These are phyloP conservation scores for Brenthis hecate DNA, from an alignment of 2,888 invertebrate species.

Conservation along the genomic window DNA sequence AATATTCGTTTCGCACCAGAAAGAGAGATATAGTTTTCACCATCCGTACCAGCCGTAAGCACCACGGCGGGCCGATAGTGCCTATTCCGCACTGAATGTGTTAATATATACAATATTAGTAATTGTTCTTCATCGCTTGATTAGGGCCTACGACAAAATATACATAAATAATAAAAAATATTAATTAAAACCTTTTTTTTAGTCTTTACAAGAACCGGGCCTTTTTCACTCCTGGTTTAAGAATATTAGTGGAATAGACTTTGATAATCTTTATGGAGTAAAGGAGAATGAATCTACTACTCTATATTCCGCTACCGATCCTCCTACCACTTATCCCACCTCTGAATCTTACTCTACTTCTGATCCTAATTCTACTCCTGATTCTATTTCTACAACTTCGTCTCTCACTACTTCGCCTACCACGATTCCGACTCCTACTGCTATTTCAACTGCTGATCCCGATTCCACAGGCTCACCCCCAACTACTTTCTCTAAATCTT, in stretches of 20 bases:
- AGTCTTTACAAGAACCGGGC: slow-evolving; percentile 71
- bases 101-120: no score
- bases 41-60: no score
- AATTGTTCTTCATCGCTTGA: no score
- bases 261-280: slow-evolving; percentile 54
- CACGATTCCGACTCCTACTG: no score
- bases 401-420: no score
- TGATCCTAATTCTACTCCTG: not conserved
- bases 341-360: not conserved
- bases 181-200: slow-evolving; percentile 20
- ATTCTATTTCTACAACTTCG: not conserved
- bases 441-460: no score
- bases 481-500: no score
- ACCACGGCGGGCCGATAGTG: no score
- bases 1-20: no score
- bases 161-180: not conserved
- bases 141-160: not conserved
- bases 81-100: no score
- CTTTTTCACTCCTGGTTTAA: slow-evolving; percentile 67
- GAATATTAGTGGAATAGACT: slow-evolving; percentile 61
- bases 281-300: slow-evolving; percentile 43
- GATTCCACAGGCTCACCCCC: no score
- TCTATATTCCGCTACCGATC: slow-evolving; percentile 7
- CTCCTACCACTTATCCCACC: slow-evolving; percentile 4
- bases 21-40: no score